These are phyloP conservation scores for Argyra leucocephala DNA, from an alignment of 2,888 invertebrate genomes.

Conservation along the genomic window DNA sequence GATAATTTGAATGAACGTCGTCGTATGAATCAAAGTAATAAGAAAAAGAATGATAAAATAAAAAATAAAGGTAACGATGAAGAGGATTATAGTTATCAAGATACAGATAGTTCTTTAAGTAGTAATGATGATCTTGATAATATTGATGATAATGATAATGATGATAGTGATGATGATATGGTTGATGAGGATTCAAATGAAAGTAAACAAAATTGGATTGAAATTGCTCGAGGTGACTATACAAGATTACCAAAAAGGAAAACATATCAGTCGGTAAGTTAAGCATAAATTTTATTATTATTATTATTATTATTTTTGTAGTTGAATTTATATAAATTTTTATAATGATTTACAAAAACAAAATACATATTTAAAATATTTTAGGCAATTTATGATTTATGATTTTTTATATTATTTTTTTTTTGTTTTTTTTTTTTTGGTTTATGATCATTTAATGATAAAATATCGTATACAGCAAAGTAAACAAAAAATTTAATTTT, in stretches of 20 bases:
- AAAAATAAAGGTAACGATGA: neutral
- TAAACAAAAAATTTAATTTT: neutral
- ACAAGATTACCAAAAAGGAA: conserved; percentile 1
- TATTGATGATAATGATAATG: neutral
- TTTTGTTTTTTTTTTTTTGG: no score
- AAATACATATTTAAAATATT: no score
- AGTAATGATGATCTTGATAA: neutral
- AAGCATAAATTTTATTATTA: neutral
- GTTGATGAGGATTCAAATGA: neutral
- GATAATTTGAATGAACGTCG: neutral
- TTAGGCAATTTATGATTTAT: no score
- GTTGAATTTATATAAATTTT: no score
- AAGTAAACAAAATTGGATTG: conserved; percentile 3
- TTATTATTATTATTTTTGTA: no score
- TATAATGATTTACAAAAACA: no score
- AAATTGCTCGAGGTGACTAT: neutral
- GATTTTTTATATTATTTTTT: no score
- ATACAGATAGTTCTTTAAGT: neutral
- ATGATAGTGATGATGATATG: neutral
- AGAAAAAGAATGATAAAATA: neutral
- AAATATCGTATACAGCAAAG: no score
- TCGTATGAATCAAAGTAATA: neutral
- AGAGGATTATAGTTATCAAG: neutral
- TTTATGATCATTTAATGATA: no score
- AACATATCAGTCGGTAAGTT: neutral